These are phyloP conservation scores for Pelosia muscerda DNA, from an alignment of 2,888 invertebrate species.

Conservation along the genomic window DNA sequence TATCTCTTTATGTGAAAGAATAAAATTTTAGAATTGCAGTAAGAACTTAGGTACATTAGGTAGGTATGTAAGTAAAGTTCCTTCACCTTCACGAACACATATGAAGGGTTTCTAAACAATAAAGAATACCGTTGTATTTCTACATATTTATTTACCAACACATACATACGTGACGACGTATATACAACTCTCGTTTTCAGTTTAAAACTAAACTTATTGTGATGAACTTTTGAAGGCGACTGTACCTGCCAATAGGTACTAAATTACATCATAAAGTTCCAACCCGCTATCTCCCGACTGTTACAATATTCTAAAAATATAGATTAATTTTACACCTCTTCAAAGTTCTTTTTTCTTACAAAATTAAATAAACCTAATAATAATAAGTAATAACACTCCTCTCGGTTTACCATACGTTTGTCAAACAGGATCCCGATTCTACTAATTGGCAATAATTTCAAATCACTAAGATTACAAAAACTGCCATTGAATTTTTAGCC, in stretches of 20 bases:
- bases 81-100: too few species aligned
- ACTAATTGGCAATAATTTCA: too few species aligned
- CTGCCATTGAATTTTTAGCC: too few species aligned
- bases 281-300: neutral
- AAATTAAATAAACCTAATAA: neutral
- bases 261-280: too few species aligned
- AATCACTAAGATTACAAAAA: too few species aligned
- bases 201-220: slow-evolving; percentile 7
- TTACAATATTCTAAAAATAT: neutral
- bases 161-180: neutral
- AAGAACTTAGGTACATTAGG: too few species aligned
- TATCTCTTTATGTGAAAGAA: neutral
- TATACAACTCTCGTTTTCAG: neutral
- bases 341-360: neutral
- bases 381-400: neutral
- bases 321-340: neutral
- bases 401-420: too few species aligned
- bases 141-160: neutral
- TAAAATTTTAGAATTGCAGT: neutral
- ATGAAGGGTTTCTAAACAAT: neutral
- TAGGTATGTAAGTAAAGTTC: too few species aligned
- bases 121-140: neutral
- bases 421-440: too few species aligned
- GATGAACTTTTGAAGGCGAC: neutral
- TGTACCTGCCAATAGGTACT: too few species aligned